Evolutionary conservation across 2,888 invertebrate species (phyloP), one percentile per base, ranked within the genome.

Genomic region (Cenopis cana): DNA sequence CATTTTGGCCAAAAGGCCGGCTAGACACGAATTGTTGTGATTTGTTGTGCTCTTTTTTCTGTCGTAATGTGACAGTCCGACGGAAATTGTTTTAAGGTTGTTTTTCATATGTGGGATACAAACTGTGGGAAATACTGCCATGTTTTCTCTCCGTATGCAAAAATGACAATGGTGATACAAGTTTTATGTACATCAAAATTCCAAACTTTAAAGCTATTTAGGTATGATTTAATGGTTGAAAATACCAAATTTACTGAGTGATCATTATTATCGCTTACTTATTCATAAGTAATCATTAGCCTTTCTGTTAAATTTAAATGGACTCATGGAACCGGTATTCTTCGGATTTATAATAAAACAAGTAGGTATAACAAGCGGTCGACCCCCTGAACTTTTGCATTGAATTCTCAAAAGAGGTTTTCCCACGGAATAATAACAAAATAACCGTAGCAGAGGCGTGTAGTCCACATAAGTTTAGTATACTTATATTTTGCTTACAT

Each of bases 341-440:
- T 17, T 54, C 36, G 24, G 10, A 59, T 60, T 60, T 36, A 70
- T 54, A 54, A 70, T 46, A 60, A 46, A 65, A 65, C 9, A 60
- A 64, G 46, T 59, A 41, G 29, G 1, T 24, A 24, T 24, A 62
- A 55, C 49, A 36, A 64, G 62, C 59, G 65, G 65, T 49, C 46
- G 70, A 59, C 70, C 70, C 17, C 46, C 11, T 70, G 65, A 66
- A 70, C 70, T 69, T 69, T 70, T 59, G 59, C 65, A 54, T 66
- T 60, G 33, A 65, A 59, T n/a, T 14, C 52, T 65, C 46, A 11
- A 65, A 69, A 46, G 20, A 68, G 18, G 52, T 70, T 38, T 69
- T 70, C 70, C 65, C 70, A 70, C 65, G 59, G 17, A 70, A 59
- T 59, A 59, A 60, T 54, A 52, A 59, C 33, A 54, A 54, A 57